These are phyloP conservation scores for Pristionchus entomophagus DNA, from an alignment of 2,888 invertebrate species.

Conservation along the genomic window DNA sequence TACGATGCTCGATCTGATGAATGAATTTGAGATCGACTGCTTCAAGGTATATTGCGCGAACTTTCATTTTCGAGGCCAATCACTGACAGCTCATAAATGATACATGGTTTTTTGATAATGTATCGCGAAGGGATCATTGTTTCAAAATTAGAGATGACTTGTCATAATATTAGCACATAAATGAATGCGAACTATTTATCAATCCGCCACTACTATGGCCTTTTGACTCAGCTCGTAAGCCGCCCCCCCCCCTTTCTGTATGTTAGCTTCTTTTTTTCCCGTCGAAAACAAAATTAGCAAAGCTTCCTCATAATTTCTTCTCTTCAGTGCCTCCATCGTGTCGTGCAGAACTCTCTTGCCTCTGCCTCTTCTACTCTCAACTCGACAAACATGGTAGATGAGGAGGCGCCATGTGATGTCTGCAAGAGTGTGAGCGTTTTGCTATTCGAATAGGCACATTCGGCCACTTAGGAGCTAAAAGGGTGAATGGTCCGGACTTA, in stretches of 20 bases:
- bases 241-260: too few relatives aligned
- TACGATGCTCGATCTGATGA: conserved; percentile 57
- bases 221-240: too few relatives aligned
- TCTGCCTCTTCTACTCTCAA: too few relatives aligned
- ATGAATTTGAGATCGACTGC: conserved; percentile 58
- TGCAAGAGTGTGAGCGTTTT: neutral
- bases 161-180: too few relatives aligned
- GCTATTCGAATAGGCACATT: too few relatives aligned
- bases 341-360: conserved; percentile 55
- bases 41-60: conserved; percentile 49
- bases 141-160: neutral
- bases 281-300: too few relatives aligned
- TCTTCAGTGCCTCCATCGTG: conserved; percentile 59
- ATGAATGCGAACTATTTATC: too few relatives aligned
- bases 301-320: neutral
- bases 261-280: too few relatives aligned
- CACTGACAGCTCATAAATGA: neutral
- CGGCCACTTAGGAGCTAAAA: too few relatives aligned
- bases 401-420: conserved; percentile 86
- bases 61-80: neutral
- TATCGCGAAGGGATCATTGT: neutral
- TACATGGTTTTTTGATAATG: neutral
- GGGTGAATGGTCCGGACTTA: too few relatives aligned
- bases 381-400: conserved; percentile 81
- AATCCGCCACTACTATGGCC: too few relatives aligned